phyloP scores from a whole-genome alignment of 2,888 invertebrate genomes.

The Coelinius sp. region DNA sequence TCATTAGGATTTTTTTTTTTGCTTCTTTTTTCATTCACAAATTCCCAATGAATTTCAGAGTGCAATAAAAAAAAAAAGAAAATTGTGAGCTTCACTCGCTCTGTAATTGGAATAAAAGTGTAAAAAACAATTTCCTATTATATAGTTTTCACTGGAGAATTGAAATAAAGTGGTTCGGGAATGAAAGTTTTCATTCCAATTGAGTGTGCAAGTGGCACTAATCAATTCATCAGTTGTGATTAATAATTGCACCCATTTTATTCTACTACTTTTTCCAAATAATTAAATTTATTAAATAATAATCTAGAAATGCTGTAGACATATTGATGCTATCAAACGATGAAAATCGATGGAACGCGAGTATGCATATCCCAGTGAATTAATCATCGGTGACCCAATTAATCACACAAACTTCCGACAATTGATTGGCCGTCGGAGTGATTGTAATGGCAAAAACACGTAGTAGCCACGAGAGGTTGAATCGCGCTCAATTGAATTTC shows the following conservation, averaged over 20 bases:
- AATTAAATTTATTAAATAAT: neutral
- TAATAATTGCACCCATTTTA: neutral
- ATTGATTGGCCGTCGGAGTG: conserved; percentile 44
- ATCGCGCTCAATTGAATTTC: conserved; percentile 6
- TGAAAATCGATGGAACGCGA: neutral
- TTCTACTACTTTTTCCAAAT: neutral
- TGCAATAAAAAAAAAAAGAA: neutral
- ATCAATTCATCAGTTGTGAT: conserved; percentile 11
- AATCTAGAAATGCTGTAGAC: neutral
- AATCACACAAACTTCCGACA: conserved; percentile 48
- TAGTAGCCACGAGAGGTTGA: conserved; percentile 28
- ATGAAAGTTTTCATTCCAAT: neutral
- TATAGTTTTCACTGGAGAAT: neutral
- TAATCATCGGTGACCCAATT: conserved; percentile 49
- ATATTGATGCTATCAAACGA: neutral
- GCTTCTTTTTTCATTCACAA: neutral
- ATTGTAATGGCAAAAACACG: conserved; percentile 36
- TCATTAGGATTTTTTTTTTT: neutral
- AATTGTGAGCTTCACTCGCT: neutral
- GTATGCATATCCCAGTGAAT: conserved; percentile 9
- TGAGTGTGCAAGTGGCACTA: neutral
- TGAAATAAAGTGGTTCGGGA: neutral
- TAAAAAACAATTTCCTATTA: neutral
- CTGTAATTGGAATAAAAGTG: neutral
- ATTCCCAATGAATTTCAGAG: neutral